Base-by-base conservation (phyloP, 2,797 vertebrate genomes). In the Syndactyla subalaris region DNA sequence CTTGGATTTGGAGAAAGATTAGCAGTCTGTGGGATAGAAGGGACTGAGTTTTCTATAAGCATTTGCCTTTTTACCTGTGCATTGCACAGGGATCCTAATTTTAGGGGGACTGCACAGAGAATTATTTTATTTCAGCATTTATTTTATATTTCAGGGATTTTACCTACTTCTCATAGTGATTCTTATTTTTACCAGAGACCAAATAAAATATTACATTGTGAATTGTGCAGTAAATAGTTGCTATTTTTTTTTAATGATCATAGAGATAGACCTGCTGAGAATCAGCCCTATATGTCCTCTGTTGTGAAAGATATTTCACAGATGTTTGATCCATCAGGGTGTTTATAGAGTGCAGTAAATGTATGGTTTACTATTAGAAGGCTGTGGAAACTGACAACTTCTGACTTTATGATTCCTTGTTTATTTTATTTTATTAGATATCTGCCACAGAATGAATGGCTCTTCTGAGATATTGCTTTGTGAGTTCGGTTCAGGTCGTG, bases 391-490 rank as follows among this genome's bases (percentile, higher is more conserved):
- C 7, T 32, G 27, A 36, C 43, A 54, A 54, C 12, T 78, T 80
- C 41, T 82, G 36, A 71, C 74, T 87, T 79, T 49, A 43, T 74
- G 21, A 61, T 77, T 59, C 36, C 43, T 66, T 85, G 5, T 4
- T 57, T 51, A 23, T 51, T 10, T 43, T 38, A 38, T 62, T 85
- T 45, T 22, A 27, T 43, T 71, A 95, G 92, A 92, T 8, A 17
- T 84, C n/a, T 96, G 95, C 36, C 43, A 13, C 70, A 94, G 91
- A 78, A 75, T 89, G 65, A 76, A 78, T 68, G 26, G 34, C 22
- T 49, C 89, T 45, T 10, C 46, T 85, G 85, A 95, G 12, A 85
- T 94, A 92, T 3, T 96, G 65, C 92, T 97, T 36, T 97, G 97
- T 93, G 92, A 80, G 14, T 87, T 34, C 65, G 71, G 8, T 58